Conservation (phyloP, 2,888 invertebrate species). For the Saturnia japonica region DNA sequence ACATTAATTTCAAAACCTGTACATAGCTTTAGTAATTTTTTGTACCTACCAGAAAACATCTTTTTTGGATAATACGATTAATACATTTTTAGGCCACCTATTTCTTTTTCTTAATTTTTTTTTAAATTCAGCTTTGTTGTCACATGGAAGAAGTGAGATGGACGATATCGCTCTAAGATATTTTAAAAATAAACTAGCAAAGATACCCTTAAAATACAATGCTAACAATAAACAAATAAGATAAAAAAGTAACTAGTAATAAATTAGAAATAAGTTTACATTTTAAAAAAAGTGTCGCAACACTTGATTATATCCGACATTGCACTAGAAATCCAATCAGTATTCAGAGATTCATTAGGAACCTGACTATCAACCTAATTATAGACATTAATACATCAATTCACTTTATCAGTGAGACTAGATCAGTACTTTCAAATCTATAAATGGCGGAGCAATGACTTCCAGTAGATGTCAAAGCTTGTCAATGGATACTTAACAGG, state of each 20-base stretch:
- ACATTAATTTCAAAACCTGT: neutral
- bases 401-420: slow-evolving; percentile 7
- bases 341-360: slow-evolving; percentile 4
- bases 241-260: too few species aligned
- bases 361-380: slow-evolving; percentile 4
- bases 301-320: neutral
- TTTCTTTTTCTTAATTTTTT: too few species aligned
- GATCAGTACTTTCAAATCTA: slow-evolving; percentile 14
- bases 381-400: slow-evolving; percentile 14
- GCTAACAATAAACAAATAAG: too few species aligned
- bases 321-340: neutral
- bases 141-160: neutral
- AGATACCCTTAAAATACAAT: too few species aligned
- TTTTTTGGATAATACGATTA: too few species aligned
- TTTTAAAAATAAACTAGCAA: too few species aligned
- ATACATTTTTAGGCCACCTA: too few species aligned
- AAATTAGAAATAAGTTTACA: neutral
- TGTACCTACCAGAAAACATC: too few species aligned
- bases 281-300: neutral
- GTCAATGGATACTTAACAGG: slow-evolving; percentile 11
- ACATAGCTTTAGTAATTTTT: too few species aligned
- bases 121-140: too few species aligned
- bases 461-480: neutral
- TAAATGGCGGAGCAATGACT: slow-evolving; percentile 15
- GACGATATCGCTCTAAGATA: neutral